These are phyloP conservation scores for Tauraco erythrolophus DNA, from an alignment of 2,113 vertebrate species.

Conservation along the genomic window DNA sequence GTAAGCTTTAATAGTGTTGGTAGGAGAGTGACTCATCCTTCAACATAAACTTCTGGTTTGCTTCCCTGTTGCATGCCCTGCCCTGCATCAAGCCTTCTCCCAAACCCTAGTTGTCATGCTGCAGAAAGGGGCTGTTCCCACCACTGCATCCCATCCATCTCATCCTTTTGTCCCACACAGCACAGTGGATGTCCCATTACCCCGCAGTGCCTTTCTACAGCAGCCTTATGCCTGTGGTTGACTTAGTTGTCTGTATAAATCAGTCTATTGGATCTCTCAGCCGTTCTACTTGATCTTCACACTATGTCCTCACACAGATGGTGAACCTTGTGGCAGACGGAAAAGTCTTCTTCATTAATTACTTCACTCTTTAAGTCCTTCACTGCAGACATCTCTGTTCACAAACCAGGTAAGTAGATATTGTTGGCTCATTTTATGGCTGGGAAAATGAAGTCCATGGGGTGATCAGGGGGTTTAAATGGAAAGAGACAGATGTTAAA, in stretches of 20 bases:
- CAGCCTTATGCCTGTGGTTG: neutral
- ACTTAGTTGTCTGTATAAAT: neutral
- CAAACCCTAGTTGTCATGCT: neutral
- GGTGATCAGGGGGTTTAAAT: neutral
- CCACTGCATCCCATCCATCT: rapidly evolving
- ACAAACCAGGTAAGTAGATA: neutral
- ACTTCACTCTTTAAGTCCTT: neutral
- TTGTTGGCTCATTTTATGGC: neutral
- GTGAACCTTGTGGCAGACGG: neutral
- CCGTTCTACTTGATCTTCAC: neutral
- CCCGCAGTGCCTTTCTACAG: rapidly evolving
- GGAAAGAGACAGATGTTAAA: slow-evolving; percentile 36
- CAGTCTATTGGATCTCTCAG: neutral
- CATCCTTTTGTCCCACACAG: neutral
- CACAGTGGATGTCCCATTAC: neutral
- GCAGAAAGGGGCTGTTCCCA: neutral
- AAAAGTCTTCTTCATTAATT: slow-evolving; percentile 11
- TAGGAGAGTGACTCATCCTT: neutral
- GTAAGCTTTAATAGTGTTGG: neutral
- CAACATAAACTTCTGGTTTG: neutral
- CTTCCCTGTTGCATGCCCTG: rapidly evolving
- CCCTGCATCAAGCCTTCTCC: neutral
- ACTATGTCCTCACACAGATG: neutral
- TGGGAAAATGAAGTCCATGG: neutral
- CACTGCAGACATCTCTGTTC: neutral